Percentiles rank a stretch among this genome's conserved stretches.
phyloP scores from a whole-genome alignment of 2,113 vertebrate genomes.

The Macquaria australasica region DNA sequence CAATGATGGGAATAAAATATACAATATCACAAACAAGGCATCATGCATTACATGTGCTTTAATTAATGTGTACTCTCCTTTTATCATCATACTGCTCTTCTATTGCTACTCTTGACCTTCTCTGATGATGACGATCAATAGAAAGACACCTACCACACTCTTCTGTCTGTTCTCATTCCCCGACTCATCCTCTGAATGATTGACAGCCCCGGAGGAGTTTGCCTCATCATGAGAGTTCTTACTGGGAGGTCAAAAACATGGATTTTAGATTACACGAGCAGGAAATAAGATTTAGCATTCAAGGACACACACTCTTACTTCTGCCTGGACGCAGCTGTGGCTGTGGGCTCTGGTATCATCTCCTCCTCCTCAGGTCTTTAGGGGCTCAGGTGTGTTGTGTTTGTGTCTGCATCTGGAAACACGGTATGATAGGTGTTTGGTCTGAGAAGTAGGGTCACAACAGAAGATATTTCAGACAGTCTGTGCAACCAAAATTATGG shows the following conservation, averaged over 20 bases:
- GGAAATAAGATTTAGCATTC: neutral
- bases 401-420: slow-evolving; percentile 42
- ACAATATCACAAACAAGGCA: neutral
- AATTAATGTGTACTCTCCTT: neutral
- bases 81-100: neutral
- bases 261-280: neutral
- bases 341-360: slow-evolving; percentile 89
- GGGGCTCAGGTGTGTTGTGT: slow-evolving; percentile 29
- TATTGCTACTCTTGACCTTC: neutral
- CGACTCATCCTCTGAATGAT: slow-evolving; percentile 79
- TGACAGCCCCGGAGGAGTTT: slow-evolving; percentile 77
- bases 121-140: neutral
- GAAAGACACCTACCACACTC: slow-evolving; percentile 79
- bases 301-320: slow-evolving; percentile 79
- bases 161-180: slow-evolving; percentile 86
- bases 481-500: neutral
- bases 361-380: slow-evolving; percentile 80
- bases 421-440: neutral
- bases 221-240: slow-evolving; percentile 78
- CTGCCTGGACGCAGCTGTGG: slow-evolving; percentile 77
- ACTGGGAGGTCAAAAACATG: slow-evolving; percentile 55
- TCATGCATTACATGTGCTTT: neutral
- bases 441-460: neutral
- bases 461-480: neutral
- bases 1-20: neutral